phyloP scores from a whole-genome alignment of 2,113 vertebrate genomes.

The Microcebus griseorufus region DNA sequence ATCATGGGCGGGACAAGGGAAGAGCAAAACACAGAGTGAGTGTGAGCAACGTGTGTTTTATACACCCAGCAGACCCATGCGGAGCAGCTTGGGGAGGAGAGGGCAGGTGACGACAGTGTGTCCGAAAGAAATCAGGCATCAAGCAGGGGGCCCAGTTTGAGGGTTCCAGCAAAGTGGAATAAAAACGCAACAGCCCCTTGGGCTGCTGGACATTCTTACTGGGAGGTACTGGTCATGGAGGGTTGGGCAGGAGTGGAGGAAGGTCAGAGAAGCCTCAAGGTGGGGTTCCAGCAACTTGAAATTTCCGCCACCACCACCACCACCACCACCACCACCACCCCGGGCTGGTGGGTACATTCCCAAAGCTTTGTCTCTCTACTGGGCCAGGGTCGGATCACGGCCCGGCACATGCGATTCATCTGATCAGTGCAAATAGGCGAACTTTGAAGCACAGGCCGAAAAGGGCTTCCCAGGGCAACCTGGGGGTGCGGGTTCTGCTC shows the following conservation, averaged over 20 bases:
- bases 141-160: fast-evolving
- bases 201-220: not conserved
- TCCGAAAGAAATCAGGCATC: not conserved
- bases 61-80: fast-evolving
- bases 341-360: not conserved
- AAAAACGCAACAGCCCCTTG: not conserved
- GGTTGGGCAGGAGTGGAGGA: too few relatives aligned
- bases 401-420: too few relatives aligned
- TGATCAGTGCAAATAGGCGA: not conserved
- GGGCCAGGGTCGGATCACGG: fast-evolving
- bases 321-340: not conserved
- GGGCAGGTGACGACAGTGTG: fast-evolving
- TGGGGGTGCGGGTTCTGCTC: not conserved
- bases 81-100: fast-evolving
- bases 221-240: not conserved
- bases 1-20: not conserved
- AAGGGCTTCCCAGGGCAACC: not conserved
- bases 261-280: not conserved
- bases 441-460: not conserved
- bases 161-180: not conserved
- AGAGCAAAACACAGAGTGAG: conserved; percentile 52
- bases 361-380: not conserved
- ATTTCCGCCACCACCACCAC: too few relatives aligned
- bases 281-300: too few relatives aligned
- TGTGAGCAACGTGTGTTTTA: fast-evolving